Conservation (phyloP, 2,888 invertebrate genomes). For the Drosophila vallismaia region DNA sequence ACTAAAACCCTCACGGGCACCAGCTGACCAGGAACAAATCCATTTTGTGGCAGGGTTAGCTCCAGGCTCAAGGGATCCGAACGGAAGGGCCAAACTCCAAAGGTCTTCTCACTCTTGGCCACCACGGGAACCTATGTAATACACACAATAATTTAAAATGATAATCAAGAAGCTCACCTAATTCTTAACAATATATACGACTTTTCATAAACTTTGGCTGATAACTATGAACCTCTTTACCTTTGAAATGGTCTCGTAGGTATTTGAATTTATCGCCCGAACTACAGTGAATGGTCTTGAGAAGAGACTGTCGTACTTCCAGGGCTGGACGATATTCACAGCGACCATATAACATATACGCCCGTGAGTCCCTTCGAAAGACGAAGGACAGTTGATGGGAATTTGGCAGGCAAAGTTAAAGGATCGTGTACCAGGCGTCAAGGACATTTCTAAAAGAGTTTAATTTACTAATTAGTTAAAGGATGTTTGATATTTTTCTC, state of each 20-base stretch:
- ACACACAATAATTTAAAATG: background rate
- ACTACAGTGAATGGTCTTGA: slow-evolving; percentile 91
- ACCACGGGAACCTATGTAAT: slow-evolving; percentile 64
- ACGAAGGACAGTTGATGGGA: slow-evolving; percentile 85
- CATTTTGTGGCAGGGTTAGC: slow-evolving; percentile 73
- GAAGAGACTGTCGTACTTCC: slow-evolving; percentile 89
- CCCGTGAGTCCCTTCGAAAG: slow-evolving; percentile 85
- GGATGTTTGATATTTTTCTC: background rate
- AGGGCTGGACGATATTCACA: slow-evolving; percentile 91
- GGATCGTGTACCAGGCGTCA: slow-evolving; percentile 84
- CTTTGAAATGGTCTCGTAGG: slow-evolving; percentile 52
- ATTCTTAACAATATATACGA: background rate
- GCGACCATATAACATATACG: slow-evolving; percentile 86
- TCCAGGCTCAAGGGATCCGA: slow-evolving; percentile 71
- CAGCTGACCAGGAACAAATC: slow-evolving; percentile 80
- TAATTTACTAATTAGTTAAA: slow-evolving; percentile 52
- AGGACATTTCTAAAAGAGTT: slow-evolving; percentile 57
- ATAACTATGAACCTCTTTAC: slow-evolving; percentile 39
- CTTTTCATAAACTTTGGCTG: background rate
- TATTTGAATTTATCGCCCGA: slow-evolving; percentile 88
- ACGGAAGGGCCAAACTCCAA: slow-evolving; percentile 77
- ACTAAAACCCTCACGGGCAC: slow-evolving; percentile 83
- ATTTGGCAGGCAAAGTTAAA: slow-evolving; percentile 85
- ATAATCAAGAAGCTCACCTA: background rate
- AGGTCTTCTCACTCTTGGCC: slow-evolving; percentile 64